Evolutionary conservation across 1,140 invertebrate species (phyloP).

Genomic region (Telenomus remus): DNA sequence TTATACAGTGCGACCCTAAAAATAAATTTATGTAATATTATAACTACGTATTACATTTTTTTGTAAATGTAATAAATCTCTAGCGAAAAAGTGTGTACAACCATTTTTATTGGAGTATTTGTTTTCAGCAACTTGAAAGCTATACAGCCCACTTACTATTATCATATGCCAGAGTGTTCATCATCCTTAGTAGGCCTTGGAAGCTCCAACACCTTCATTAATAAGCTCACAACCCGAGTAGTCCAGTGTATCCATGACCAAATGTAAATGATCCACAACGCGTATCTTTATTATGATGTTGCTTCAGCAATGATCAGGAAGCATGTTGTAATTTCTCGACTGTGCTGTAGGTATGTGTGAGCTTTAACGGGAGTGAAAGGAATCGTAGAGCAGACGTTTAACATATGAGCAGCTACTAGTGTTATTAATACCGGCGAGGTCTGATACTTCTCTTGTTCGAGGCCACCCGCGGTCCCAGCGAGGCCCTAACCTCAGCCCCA

Average conservation of each 20-base stretch:
- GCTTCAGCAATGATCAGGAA: conserved; percentile 52
- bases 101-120: no score
- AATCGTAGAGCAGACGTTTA: conserved; percentile 72
- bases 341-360: conserved; percentile 48
- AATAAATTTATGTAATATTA: no score
- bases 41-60: no score
- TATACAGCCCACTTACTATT: no score
- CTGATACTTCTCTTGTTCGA: conserved; percentile 64
- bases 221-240: conserved; percentile 22
- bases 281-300: conserved; percentile 44
- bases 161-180: no score
- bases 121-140: no score
- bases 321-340: conserved; percentile 38
- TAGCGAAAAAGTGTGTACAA: no score
- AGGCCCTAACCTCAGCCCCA: conserved; percentile 27
- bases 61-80: no score
- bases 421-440: conserved; percentile 73
- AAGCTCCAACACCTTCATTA: conserved; percentile 19
- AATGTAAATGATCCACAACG: conserved; percentile 27
- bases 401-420: conserved; percentile 75
- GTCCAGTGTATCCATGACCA: conserved; percentile 6
- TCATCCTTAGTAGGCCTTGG: neutral
- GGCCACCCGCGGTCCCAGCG: conserved; percentile 68
- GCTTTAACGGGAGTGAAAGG: conserved; percentile 54
- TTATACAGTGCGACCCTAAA: no score